A percentile compares a stretch with the other conserved stretches of the same genome.
Evolutionary conservation across 2,113 vertebrate species (phyloP).

Genomic region (Lamprotornis superbus): DNA sequence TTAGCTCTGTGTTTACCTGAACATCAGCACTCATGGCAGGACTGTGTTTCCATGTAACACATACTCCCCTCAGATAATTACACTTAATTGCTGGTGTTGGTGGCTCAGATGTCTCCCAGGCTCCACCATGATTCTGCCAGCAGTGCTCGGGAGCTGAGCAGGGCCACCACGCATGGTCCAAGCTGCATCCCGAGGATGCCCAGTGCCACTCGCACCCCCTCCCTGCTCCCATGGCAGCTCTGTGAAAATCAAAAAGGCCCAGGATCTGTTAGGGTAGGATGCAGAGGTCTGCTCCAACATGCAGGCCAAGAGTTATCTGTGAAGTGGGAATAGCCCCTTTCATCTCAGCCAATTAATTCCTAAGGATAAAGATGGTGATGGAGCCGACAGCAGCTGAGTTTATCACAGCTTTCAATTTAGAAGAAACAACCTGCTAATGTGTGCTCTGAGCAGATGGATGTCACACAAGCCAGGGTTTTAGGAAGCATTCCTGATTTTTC

Average conservation of each 20-base stretch:
- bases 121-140: fast-evolving
- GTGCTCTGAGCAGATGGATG: constrained; percentile 1
- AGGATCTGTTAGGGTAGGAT: fast-evolving
- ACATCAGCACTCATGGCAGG: not conserved
- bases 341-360: not conserved
- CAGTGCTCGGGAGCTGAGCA: fast-evolving
- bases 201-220: fast-evolving
- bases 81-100: not conserved
- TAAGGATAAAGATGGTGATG: not conserved
- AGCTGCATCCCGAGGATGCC: not conserved
- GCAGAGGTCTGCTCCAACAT: not conserved
- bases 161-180: fast-evolving
- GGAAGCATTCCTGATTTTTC: not conserved
- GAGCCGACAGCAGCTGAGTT: not conserved
- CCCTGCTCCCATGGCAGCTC: not conserved
- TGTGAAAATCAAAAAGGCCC: not conserved
- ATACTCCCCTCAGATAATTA: not conserved
- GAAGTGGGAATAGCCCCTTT: not conserved
- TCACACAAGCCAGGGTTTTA: not conserved
- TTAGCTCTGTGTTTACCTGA: not conserved
- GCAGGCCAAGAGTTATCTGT: not conserved
- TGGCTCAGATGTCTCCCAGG: not conserved
- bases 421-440: not conserved
- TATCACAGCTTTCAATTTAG: constrained; percentile 18
- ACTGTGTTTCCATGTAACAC: not conserved